phyloP scores from a whole-genome alignment of 2,888 invertebrate species.

The Conus canariensis region DNA sequence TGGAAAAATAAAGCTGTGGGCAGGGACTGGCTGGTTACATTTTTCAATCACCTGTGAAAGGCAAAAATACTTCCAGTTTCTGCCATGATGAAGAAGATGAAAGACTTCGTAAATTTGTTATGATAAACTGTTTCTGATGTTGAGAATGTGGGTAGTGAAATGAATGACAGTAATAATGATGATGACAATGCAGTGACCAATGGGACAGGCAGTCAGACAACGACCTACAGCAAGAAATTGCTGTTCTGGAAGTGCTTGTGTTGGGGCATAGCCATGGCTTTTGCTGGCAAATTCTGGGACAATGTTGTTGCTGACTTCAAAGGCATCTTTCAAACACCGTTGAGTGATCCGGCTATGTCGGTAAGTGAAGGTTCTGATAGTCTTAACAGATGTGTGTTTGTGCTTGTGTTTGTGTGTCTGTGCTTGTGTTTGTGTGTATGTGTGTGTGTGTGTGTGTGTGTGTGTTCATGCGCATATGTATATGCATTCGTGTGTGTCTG shows the following conservation, averaged over 20 bases:
- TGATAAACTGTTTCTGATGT: not conserved
- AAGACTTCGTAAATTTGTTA: no score
- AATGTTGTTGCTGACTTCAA: not conserved
- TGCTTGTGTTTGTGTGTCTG: not conserved
- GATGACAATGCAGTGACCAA: not conserved
- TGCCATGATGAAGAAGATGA: no score
- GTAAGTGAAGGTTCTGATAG: not conserved
- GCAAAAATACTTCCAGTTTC: no score
- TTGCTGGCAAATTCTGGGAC: constrained; percentile 70
- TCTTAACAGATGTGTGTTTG: not conserved
- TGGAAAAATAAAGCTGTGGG: no score
- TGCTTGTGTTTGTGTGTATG: not conserved
- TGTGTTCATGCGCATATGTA: not conserved
- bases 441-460: constrained; percentile 4
- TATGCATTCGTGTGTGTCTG: not conserved
- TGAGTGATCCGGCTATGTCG: not conserved
- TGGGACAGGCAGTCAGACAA: not conserved
- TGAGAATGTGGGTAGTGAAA: not conserved
- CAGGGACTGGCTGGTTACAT: no score
- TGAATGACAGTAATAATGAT: not conserved
- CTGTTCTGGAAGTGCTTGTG: constrained; percentile 68
- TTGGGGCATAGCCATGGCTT: constrained; percentile 62
- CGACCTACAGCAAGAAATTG: constrained; percentile 59
- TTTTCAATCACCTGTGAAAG: no score
- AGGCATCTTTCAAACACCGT: constrained; percentile 4